Evolutionary conservation across 2,888 invertebrate species (phyloP), one percentile per base, ranked within the genome.

Genomic region (Chaetogeoica ovagalla): DNA sequence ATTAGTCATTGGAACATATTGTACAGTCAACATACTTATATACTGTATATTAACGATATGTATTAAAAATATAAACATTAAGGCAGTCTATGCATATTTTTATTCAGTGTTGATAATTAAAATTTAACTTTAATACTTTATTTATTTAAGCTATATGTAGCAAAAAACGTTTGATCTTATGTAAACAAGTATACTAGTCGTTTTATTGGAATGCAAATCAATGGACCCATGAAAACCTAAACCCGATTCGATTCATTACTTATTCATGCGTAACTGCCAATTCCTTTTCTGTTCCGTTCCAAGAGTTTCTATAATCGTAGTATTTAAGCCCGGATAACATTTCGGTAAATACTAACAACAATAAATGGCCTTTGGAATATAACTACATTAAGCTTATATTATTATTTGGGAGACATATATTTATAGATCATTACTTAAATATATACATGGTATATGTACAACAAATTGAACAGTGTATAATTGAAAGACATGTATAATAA

Each of bases 201-300:
- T 71, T 21, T 43, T 73, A 73, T 73, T 30, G 62, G 62, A 73
- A 73, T 48, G 15, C 48, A 71, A 59, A 71, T 71, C 19, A 8
- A 23, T 23, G 21, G 23, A 59, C 59, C 17, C 71, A 11, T n/a
- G 48, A 52, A 73, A 60, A 23, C 60, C 43, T 60, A 72, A 72
- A 23, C 48, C n/a, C 62, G 72, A 73, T 62, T 73, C 52, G 72
- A 73, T 62, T 30, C 43, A 43, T 72, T 23, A 72, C 72, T 48
- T 62, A 72, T 62, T 62, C 72, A 72, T 62, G 72, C 72, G 62
- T 48, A 62, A 60, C 43, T 30, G 30, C 30, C 30, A 2, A 60
- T 72, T 30, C 19, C 43, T 72, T 23, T 73, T 62, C 62, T 48
- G 48, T 73, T 62, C 48, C 19, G 52, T 73, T 73, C 30, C 48